Evolutionary conservation across 2,888 invertebrate genomes (phyloP).

Genomic region (Lycia hirtaria): DNA sequence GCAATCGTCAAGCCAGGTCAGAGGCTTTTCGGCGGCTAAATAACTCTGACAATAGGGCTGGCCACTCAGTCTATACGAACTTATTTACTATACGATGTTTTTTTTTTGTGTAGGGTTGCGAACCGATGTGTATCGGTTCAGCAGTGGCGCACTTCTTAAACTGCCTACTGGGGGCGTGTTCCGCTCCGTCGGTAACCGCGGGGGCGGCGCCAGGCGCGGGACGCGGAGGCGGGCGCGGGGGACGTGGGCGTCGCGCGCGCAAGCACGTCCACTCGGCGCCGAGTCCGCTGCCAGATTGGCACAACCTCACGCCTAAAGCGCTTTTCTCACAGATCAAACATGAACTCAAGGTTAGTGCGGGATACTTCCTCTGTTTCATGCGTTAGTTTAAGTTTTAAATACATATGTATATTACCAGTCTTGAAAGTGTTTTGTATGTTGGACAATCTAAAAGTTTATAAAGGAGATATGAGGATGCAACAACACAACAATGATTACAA

Average conservation of each 20-base stretch:
- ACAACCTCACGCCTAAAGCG: constrained; percentile 92
- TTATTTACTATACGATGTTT: too few relatives aligned
- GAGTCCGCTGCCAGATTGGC: constrained; percentile 89
- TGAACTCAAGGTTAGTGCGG: constrained; percentile 87
- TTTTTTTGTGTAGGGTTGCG: constrained; percentile 87
- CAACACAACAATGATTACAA: too few relatives aligned
- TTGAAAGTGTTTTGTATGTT: too few relatives aligned
- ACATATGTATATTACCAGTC: too few relatives aligned
- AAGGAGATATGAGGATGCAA: too few relatives aligned
- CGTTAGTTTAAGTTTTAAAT: too few relatives aligned
- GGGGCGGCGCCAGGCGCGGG: constrained; percentile 75
- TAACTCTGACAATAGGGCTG: too few relatives aligned
- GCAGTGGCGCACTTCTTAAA: constrained; percentile 98
- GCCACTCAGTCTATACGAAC: too few relatives aligned
- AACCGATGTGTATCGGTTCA: constrained; percentile 95
- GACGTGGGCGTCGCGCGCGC: constrained; percentile 66
- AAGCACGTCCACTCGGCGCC: constrained; percentile 50
- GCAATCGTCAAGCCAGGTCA: too few relatives aligned
- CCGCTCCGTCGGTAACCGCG: constrained; percentile 83
- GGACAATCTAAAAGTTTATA: too few relatives aligned
- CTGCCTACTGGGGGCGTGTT: constrained; percentile 93
- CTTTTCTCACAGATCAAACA: constrained; percentile 95
- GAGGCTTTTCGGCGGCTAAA: too few relatives aligned
- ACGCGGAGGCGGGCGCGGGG: constrained; percentile 81
- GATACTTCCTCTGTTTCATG: too few relatives aligned